Conservation (phyloP, 2,888 invertebrate species). For the Drosophila melanosoma region DNA sequence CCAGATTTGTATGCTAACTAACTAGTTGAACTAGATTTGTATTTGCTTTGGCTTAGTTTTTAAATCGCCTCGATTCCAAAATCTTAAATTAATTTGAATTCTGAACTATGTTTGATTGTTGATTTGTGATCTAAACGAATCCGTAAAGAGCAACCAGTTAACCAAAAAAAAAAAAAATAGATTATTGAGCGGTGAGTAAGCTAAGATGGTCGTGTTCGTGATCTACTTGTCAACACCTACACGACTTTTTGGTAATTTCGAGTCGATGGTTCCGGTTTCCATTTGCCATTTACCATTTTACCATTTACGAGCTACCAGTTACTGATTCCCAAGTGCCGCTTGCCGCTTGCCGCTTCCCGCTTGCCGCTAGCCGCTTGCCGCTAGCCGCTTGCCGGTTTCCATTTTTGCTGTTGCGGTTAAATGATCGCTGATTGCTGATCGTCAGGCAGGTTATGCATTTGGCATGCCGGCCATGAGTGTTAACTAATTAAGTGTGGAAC, state of each 20-base stretch:
- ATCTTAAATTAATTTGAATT: not conserved
- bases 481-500: slow-evolving; percentile 67
- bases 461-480: slow-evolving; percentile 63
- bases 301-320: slow-evolving; percentile 12
- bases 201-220: slow-evolving; percentile 57
- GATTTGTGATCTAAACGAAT: not conserved
- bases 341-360: slow-evolving; percentile 16
- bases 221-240: slow-evolving; percentile 78
- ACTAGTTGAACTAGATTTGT: slow-evolving; percentile 74
- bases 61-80: not conserved
- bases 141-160: slow-evolving; percentile 2
- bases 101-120: not conserved
- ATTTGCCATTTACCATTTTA: slow-evolving; percentile 34
- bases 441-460: slow-evolving; percentile 63
- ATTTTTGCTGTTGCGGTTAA: slow-evolving; percentile 54
- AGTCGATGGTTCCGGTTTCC: slow-evolving; percentile 66
- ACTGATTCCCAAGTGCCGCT: slow-evolving; percentile 43
- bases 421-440: slow-evolving; percentile 42
- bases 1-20: slow-evolving; percentile 68
- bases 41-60: slow-evolving; percentile 20
- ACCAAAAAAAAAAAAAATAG: not conserved
- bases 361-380: slow-evolving; percentile 26
- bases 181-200: slow-evolving; percentile 12
- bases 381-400: slow-evolving; percentile 16
- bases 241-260: slow-evolving; percentile 56